phyloP scores from a whole-genome alignment of 2,888 invertebrate species.

The Sphaerophoria taeniata region DNA sequence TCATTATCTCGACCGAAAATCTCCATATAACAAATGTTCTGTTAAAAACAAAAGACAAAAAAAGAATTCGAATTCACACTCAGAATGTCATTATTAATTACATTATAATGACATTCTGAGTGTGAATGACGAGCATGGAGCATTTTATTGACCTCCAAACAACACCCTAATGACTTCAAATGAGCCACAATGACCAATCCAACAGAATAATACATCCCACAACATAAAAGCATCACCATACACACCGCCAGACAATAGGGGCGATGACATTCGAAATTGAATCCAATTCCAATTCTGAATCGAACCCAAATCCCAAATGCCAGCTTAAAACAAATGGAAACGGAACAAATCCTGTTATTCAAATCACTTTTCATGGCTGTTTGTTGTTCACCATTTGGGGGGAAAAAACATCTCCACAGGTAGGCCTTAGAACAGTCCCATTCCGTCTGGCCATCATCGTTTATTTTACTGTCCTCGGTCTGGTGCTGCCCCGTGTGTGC shows the following conservation, averaged over 20 bases:
- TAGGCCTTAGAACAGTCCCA: too few relatives aligned
- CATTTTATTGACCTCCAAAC: conserved; percentile 61
- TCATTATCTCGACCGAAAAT: conserved; percentile 30
- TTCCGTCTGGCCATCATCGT: too few relatives aligned
- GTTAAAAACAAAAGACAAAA: neutral
- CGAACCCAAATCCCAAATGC: neutral
- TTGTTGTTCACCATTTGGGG: conserved; percentile 20
- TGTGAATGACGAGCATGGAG: conserved; percentile 9
- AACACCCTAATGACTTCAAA: conserved; percentile 66
- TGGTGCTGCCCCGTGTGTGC: neutral
- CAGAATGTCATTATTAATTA: conserved; percentile 69
- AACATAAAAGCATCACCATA: neutral
- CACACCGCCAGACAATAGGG: conserved; percentile 32
- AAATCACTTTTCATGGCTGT: conserved; percentile 51
- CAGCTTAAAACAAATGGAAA: conserved; percentile 55
- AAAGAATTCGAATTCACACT: conserved; percentile 45
- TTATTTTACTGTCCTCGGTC: too few relatives aligned
- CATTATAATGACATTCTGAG: conserved; percentile 56
- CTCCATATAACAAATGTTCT: conserved; percentile 28
- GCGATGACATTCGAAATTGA: neutral
- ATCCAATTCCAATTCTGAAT: too few relatives aligned
- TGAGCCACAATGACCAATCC: conserved; percentile 63
- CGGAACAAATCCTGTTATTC: conserved; percentile 52
- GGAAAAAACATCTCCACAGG: too few relatives aligned
- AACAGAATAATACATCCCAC: conserved; percentile 35